A percentile compares a stretch with the other conserved stretches of the same genome.
These are phyloP conservation scores for Pherbina coryleti DNA, from an alignment of 2,888 invertebrate genomes.

Conservation along the genomic window DNA sequence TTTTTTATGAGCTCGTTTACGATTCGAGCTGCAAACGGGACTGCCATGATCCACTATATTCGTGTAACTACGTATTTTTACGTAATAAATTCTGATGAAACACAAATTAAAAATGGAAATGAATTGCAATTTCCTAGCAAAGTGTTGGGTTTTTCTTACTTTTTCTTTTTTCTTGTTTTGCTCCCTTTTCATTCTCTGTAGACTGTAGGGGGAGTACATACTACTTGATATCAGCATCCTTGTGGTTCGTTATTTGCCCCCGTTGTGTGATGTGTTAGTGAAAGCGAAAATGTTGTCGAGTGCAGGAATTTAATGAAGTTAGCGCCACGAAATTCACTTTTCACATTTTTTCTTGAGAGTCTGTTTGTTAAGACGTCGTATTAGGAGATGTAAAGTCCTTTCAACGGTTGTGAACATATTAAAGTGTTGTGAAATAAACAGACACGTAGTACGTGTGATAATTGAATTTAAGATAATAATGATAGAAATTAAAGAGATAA, in stretches of 20 bases:
- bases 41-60: not conserved
- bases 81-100: slow-evolving; percentile 18
- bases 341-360: too few species aligned
- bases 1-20: too few species aligned
- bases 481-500: too few species aligned
- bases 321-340: slow-evolving; percentile 7
- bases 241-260: not conserved
- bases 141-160: not conserved
- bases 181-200: too few species aligned
- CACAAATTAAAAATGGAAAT: slow-evolving; percentile 35
- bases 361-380: too few species aligned
- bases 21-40: not conserved
- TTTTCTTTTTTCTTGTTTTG: not conserved
- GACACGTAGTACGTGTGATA: too few species aligned
- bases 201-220: not conserved
- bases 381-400: too few species aligned
- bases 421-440: too few species aligned
- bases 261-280: not conserved
- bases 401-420: too few species aligned
- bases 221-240: not conserved
- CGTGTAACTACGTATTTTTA: not conserved
- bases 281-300: slow-evolving; percentile 24
- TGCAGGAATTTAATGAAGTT: slow-evolving; percentile 30
- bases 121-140: slow-evolving; percentile 4
- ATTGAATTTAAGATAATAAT: too few species aligned